Base-by-base conservation (phyloP, 2,888 invertebrate genomes). In the Drosophila aldrichi region DNA sequence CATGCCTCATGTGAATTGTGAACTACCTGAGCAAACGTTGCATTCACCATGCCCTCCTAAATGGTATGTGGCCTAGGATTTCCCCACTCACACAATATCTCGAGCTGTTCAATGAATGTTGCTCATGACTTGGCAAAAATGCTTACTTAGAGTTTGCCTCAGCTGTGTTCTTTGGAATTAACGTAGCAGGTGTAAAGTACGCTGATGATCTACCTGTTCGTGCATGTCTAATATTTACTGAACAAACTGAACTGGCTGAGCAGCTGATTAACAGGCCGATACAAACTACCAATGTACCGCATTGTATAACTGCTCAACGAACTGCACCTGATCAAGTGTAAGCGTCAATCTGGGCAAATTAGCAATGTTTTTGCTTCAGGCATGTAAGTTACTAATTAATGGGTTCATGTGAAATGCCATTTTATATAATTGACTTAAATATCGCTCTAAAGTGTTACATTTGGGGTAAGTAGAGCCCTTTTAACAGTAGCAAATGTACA, bases 161-260 rank as follows among this genome's bases (percentile, higher is more conserved):
- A n/a, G 51, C n/a, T 34, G 49, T 77, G 77, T 78, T 69, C 59
- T 78, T 78, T 77, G 74, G 74, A 78, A 77, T 66, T 70, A 62
- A 65, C 74, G 65, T 20, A 18, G 34, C n/a, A 43, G 49, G 78
- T 69, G 64, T 64, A 76, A 76, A 73, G 75, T 76, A 63, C 41
- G 36, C 59, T 34, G 43, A 43, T 52, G 54, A 48, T 36, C 18
- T 40, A 20, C 58, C 46, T 48, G 38, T n/a, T 46, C 16, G 40
- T 60, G 16, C 16, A 36, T 25, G 32, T 34, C 43, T 18, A 34
- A 34, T 20, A 25, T 54, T 34, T 32, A 34, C 43, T 18, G 20
- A 5, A 14, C 36, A 41, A 41, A 16, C 32, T 41, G 4, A 7
- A 40, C 9, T 44, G 18, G 8, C 25, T 20, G 54, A 29, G 25